Evolutionary conservation across 2,888 invertebrate genomes (phyloP).

Genomic region (Beris morrisii): DNA sequence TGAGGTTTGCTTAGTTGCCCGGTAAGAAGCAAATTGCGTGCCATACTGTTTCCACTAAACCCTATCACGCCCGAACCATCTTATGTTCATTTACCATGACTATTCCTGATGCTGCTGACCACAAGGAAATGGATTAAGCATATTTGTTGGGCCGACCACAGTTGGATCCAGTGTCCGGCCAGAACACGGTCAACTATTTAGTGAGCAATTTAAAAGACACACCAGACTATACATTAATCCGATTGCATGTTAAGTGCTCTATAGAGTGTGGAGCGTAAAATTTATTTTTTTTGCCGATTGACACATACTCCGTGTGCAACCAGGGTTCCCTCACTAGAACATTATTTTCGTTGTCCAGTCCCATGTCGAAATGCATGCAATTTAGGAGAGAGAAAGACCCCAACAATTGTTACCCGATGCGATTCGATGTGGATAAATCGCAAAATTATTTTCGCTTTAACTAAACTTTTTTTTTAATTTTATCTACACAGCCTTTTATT

Average conservation of each 20-base stretch:
- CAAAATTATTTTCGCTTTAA: constrained; percentile 9
- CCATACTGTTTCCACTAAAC: constrained; percentile 16
- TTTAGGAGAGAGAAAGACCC: not conserved
- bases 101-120: constrained; percentile 15
- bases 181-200: constrained; percentile 7
- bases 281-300: constrained; percentile 5
- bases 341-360: not conserved
- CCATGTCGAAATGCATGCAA: constrained; percentile 3
- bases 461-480: constrained; percentile 15
- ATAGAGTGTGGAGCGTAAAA: not conserved
- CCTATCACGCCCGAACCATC: constrained; percentile 13
- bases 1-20: constrained; percentile 7
- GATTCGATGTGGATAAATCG: constrained; percentile 12
- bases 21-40: constrained; percentile 26
- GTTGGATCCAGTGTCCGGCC: not conserved
- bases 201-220: constrained; percentile 10
- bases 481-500: constrained; percentile 14
- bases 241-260: constrained; percentile 25
- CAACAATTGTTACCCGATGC: not conserved
- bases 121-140: constrained; percentile 23
- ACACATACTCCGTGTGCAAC: constrained; percentile 7
- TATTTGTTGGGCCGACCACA: not conserved
- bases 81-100: constrained; percentile 25
- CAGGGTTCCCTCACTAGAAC: no score
- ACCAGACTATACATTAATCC: constrained; percentile 1